These are phyloP conservation scores for Thelaira solivaga DNA, from an alignment of 2,888 invertebrate genomes.

Conservation along the genomic window DNA sequence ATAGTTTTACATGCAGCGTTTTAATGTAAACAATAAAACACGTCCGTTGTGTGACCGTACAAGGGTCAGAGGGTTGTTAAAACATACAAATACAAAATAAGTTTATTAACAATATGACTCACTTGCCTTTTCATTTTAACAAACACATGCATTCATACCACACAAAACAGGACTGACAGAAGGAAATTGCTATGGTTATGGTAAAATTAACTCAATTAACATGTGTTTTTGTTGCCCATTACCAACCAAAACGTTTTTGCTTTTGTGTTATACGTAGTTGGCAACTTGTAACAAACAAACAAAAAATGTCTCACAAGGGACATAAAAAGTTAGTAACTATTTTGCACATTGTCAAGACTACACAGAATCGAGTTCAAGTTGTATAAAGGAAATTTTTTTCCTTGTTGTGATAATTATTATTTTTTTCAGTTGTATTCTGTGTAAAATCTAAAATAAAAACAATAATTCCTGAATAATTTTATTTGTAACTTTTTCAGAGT, in stretches of 20 bases:
- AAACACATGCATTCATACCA: background rate
- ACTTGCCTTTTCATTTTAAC: background rate
- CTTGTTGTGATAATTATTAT: too few species aligned
- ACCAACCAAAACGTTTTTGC: conserved; percentile 8
- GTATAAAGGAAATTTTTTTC: too few species aligned
- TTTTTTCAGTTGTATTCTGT: too few species aligned
- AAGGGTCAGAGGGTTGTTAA: background rate
- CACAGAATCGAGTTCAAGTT: too few species aligned
- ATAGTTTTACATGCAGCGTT: background rate
- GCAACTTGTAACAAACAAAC: background rate
- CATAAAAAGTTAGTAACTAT: conserved; percentile 2
- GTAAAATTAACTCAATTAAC: conserved; percentile 46
- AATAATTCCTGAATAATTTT: too few species aligned
- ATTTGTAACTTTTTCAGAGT: too few species aligned
- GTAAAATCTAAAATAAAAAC: too few species aligned
- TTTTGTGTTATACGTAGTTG: background rate
- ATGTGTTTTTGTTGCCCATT: conserved; percentile 30
- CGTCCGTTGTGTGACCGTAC: background rate
- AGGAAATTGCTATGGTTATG: conserved; percentile 16
- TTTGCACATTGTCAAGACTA: background rate
- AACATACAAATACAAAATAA: background rate
- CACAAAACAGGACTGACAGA: too few species aligned
- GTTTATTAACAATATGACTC: conserved; percentile 17
- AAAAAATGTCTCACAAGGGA: conserved; percentile 25
- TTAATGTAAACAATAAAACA: background rate